Evolutionary conservation across 2,888 invertebrate species (phyloP).

Genomic region (Gortyna flavago): DNA sequence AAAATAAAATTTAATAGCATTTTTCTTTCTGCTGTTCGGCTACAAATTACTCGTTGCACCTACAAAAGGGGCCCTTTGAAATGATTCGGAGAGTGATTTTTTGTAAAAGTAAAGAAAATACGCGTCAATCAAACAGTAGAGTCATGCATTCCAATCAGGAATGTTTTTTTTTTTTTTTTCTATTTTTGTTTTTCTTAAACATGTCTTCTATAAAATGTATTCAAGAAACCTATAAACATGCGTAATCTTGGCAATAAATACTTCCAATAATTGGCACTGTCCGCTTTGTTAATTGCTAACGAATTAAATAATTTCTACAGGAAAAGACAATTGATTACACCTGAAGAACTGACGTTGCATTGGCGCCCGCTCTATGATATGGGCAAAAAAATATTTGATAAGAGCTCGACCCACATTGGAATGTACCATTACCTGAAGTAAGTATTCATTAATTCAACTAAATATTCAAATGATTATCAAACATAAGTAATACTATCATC

Average conservation of each 20-base stretch:
- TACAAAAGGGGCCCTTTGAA: neutral
- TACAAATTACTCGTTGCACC: neutral
- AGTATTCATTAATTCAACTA: conserved; percentile 69
- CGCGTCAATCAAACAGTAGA: neutral
- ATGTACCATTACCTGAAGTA: conserved; percentile 91
- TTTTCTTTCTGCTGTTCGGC: neutral
- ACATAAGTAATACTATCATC: conserved; percentile 14
- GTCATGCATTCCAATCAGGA: neutral
- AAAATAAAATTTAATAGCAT: neutral
- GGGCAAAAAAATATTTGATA: conserved; percentile 90
- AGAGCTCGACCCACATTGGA: conserved; percentile 88
- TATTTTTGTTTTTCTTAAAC: conserved; percentile 5
- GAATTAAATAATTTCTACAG: conserved; percentile 83
- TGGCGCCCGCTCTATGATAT: conserved; percentile 96
- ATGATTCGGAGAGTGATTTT: neutral
- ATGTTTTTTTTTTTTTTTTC: neutral
- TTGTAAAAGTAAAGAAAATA: neutral
- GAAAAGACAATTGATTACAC: conserved; percentile 93
- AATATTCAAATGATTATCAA: conserved; percentile 5
- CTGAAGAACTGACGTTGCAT: conserved; percentile 94
- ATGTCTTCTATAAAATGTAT: conserved; percentile 7
- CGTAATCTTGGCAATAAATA: conserved; percentile 55
- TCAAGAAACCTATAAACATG: conserved; percentile 13
- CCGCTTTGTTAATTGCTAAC: conserved; percentile 40
- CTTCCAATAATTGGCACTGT: conserved; percentile 53